Percentiles rank a stretch among this genome's conserved stretches.
Evolutionary conservation across 2,888 invertebrate species (phyloP).

Genomic region (Ophraella communa): DNA sequence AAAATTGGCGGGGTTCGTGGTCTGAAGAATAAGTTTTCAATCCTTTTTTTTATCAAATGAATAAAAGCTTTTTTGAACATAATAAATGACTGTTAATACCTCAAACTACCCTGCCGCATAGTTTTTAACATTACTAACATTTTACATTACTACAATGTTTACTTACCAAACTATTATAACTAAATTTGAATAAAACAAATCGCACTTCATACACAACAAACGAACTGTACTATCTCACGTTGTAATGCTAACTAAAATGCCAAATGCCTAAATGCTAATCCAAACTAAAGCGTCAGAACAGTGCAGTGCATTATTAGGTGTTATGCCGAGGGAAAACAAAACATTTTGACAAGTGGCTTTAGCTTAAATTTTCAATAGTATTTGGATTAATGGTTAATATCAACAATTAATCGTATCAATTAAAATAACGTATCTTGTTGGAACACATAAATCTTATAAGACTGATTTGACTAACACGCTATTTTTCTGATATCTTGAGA

Average conservation of each 20-base stretch:
- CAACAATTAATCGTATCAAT: neutral
- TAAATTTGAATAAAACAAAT: neutral
- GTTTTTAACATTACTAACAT: too few relatives aligned
- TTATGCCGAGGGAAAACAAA: too few relatives aligned
- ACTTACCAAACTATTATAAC: too few relatives aligned
- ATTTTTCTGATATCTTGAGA: neutral
- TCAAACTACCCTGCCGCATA: too few relatives aligned
- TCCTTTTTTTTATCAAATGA: too few relatives aligned
- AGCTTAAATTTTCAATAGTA: neutral
- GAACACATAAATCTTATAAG: neutral
- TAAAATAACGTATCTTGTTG: neutral
- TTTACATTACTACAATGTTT: too few relatives aligned
- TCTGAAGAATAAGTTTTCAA: too few relatives aligned
- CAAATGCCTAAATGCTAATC: neutral
- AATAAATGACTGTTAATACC: too few relatives aligned
- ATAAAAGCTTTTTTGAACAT: too few relatives aligned
- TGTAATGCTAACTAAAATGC: neutral
- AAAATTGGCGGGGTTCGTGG: too few relatives aligned
- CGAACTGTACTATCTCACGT: slow-evolving; percentile 1
- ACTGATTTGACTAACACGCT: slow-evolving; percentile 3
- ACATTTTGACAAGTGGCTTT: too few relatives aligned
- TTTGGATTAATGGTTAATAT: slow-evolving; percentile 1
- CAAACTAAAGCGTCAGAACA: neutral
- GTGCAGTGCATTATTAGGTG: neutral
- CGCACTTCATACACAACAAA: neutral